phyloP scores from a whole-genome alignment of 2,888 invertebrate species.

The Epiblema foenella region DNA sequence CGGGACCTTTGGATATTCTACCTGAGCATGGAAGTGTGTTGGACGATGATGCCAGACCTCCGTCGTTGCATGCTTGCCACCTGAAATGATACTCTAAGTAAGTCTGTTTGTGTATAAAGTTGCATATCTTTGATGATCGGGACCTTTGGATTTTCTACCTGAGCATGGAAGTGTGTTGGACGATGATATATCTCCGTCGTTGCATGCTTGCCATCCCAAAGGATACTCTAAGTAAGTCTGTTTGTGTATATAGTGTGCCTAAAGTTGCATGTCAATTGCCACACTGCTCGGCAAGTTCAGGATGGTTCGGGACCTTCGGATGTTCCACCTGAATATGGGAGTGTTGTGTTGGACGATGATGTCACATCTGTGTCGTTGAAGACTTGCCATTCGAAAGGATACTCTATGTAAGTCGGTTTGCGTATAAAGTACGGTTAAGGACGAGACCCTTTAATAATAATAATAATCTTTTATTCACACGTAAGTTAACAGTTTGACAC shows the following conservation, averaged over 20 bases:
- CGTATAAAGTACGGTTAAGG: no score
- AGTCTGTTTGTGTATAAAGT: slow-evolving; percentile 53
- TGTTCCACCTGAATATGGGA: slow-evolving; percentile 98
- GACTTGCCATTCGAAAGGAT: no score
- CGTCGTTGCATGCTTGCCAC: slow-evolving; percentile 96
- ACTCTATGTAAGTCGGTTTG: no score
- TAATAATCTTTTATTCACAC: no score
- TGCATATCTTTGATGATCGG: no score
- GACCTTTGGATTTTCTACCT: slow-evolving; percentile 97
- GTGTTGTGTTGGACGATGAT: slow-evolving; percentile 94
- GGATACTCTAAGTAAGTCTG: slow-evolving; percentile 91
- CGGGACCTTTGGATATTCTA: slow-evolving; percentile 96
- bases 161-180: slow-evolving; percentile 97
- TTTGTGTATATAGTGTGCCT: neutral
- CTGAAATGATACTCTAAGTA: slow-evolving; percentile 96
- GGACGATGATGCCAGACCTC: slow-evolving; percentile 95
- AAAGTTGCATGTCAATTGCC: slow-evolving; percentile 76
- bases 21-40: slow-evolving; percentile 93
- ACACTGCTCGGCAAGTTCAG: slow-evolving; percentile 94
- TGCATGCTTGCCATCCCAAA: slow-evolving; percentile 97
- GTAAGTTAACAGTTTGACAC: no score
- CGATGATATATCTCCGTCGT: slow-evolving; percentile 94
- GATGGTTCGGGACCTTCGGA: slow-evolving; percentile 95
- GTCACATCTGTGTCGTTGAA: slow-evolving; percentile 95
- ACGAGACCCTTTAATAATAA: no score